Evolutionary conservation across 2,888 invertebrate genomes (phyloP).

Genomic region (Trissolcus brochymenae): DNA sequence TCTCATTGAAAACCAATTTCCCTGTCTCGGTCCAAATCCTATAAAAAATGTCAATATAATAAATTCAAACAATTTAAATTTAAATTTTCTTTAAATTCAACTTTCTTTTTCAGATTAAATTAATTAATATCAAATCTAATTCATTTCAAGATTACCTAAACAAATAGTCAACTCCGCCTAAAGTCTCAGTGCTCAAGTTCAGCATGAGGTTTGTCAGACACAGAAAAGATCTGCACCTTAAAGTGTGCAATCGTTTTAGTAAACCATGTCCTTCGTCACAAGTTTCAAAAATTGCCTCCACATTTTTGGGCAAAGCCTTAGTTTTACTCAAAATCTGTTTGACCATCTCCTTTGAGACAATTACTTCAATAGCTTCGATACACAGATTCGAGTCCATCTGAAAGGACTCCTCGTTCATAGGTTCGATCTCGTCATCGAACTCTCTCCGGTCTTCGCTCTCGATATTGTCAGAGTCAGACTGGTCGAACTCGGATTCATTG

Average conservation of each 20-base stretch:
- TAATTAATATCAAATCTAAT: background rate
- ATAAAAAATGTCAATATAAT: conserved; percentile 10
- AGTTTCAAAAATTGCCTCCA: conserved; percentile 78
- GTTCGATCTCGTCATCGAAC: conserved; percentile 55
- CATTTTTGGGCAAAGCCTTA: conserved; percentile 78
- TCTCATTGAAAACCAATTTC: conserved; percentile 80
- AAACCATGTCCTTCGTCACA: conserved; percentile 77
- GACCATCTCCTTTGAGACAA: conserved; percentile 80
- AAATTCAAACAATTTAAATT: conserved; percentile 13
- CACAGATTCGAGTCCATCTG: conserved; percentile 78
- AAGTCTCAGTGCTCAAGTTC: conserved; percentile 79
- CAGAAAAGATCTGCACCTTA: conserved; percentile 82
- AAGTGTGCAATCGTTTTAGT: conserved; percentile 77
- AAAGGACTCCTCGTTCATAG: conserved; percentile 59
- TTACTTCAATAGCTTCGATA: conserved; percentile 80
- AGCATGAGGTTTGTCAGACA: conserved; percentile 85
- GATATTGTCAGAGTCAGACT: conserved; percentile 74
- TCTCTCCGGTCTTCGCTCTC: conserved; percentile 65
- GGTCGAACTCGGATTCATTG: conserved; percentile 74
- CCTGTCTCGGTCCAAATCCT: conserved; percentile 83
- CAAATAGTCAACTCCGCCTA: conserved; percentile 81
- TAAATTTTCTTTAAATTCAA: background rate
- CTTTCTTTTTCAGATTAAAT: no score
- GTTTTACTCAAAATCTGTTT: conserved; percentile 80
- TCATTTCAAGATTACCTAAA: conserved; percentile 64